Conservation (phyloP, 2,113 vertebrate genomes). For the Holacanthus passer region DNA sequence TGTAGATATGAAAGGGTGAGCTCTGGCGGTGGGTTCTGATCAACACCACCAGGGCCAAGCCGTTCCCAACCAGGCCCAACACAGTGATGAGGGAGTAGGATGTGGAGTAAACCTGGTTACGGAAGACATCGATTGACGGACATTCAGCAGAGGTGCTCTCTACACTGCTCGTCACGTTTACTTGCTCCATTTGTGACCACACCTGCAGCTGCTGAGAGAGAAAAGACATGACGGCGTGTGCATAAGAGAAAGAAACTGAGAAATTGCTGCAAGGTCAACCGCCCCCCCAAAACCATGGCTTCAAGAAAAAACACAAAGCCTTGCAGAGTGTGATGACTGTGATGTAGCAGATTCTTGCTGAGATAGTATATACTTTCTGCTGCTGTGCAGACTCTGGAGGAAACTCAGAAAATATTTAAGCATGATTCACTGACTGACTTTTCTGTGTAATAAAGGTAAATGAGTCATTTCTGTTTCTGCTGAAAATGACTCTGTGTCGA, state of each 20-base stretch:
- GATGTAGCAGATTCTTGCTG: slow-evolving; percentile 1
- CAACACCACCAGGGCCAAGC: slow-evolving; percentile 90
- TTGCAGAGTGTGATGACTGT: neutral
- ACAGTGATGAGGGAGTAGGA: slow-evolving; percentile 92
- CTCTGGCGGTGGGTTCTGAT: slow-evolving; percentile 86
- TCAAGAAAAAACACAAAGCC: neutral
- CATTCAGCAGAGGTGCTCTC: slow-evolving; percentile 43
- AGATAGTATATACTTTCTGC: neutral
- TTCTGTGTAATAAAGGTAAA: neutral
- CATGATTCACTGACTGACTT: no score
- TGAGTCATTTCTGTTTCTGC: neutral
- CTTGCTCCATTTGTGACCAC: slow-evolving; percentile 36
- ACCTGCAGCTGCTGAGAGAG: slow-evolving; percentile 31
- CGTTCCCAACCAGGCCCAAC: slow-evolving; percentile 90
- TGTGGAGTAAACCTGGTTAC: slow-evolving; percentile 93
- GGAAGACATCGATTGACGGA: slow-evolving; percentile 90
- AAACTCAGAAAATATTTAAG: slow-evolving; percentile 15
- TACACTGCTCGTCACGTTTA: slow-evolving; percentile 3
- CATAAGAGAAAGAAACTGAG: neutral
- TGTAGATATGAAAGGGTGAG: slow-evolving; percentile 93
- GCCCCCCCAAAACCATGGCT: no score
- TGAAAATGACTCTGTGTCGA: neutral
- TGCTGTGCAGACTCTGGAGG: neutral
- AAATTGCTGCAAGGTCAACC: neutral
- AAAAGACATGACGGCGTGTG: neutral